phyloP scores from a whole-genome alignment of 2,888 invertebrate species.

The Bibio marci region DNA sequence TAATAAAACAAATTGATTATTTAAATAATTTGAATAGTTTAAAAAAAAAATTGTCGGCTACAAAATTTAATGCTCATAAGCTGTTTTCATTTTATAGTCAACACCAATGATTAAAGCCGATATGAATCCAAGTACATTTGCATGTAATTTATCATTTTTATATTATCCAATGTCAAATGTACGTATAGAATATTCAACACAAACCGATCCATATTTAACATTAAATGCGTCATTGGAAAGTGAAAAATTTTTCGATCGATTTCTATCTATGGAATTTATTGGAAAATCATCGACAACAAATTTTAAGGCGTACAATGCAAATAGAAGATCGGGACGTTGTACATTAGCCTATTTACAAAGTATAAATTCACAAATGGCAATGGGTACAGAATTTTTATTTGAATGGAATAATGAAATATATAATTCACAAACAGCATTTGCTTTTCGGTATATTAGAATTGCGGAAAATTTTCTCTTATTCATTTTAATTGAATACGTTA shows the following conservation, averaged over 20 bases:
- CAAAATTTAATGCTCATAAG: too few relatives aligned
- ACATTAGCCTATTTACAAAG: constrained; percentile 23
- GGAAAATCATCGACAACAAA: constrained; percentile 20
- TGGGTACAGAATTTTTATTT: constrained; percentile 22
- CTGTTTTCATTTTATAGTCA: too few relatives aligned
- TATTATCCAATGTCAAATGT: constrained; percentile 19
- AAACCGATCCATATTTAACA: constrained; percentile 9
- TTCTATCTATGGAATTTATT: constrained; percentile 18
- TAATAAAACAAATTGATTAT: too few relatives aligned
- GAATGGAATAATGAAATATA: constrained; percentile 20
- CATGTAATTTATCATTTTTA: constrained; percentile 22
- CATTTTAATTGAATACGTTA: too few relatives aligned
- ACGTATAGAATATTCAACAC: constrained; percentile 19
- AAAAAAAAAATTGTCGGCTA: too few relatives aligned
- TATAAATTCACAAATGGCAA: constrained; percentile 19
- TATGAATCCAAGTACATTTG: constrained; percentile 24
- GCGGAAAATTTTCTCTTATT: not conserved
- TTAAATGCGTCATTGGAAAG: not conserved
- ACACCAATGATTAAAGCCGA: constrained; percentile 25
- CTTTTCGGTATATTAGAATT: constrained; percentile 12
- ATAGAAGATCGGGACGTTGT: constrained; percentile 18
- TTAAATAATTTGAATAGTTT: too few relatives aligned
- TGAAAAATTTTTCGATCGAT: constrained; percentile 12
- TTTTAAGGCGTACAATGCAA: constrained; percentile 20
- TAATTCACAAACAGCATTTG: constrained; percentile 19